A percentile compares a stretch with the other conserved stretches of the same genome.
These are phyloP conservation scores for Oncorhynchus nerka DNA, from an alignment of 2,113 vertebrate species.

Conservation along the genomic window DNA sequence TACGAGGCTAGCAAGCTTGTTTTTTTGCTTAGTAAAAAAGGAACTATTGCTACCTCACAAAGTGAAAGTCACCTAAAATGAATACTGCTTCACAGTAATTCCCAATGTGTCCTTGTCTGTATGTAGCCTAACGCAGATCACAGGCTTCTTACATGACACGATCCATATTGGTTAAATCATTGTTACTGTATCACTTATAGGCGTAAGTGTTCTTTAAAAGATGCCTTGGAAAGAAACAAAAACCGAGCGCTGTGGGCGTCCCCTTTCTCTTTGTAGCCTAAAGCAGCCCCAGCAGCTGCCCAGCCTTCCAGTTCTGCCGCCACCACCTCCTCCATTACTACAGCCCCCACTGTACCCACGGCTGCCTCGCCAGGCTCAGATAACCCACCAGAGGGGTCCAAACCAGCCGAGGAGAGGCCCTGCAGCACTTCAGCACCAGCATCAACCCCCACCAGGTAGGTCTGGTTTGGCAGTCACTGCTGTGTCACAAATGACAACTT, in stretches of 20 bases:
- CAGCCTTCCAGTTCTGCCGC: slow-evolving; percentile 62
- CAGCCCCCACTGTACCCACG: slow-evolving; percentile 60
- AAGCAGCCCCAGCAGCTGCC: slow-evolving; percentile 73
- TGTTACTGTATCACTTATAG: neutral
- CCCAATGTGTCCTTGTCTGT: neutral
- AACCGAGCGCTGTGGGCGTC: neutral
- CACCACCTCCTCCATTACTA: slow-evolving; percentile 61
- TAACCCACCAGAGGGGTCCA: slow-evolving; percentile 61
- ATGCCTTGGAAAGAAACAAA: no score
- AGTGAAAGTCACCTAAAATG: neutral
- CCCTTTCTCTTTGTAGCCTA: slow-evolving; percentile 72
- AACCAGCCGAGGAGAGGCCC: slow-evolving; percentile 69
- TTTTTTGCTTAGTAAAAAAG: no score
- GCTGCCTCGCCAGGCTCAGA: slow-evolving; percentile 64
- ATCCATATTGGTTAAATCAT: no score
- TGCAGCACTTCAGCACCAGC: slow-evolving; percentile 65
- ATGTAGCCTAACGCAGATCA: neutral
- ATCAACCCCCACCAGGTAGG: slow-evolving; percentile 62
- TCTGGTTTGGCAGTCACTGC: no score
- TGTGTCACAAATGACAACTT: no score
- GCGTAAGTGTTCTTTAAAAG: no score
- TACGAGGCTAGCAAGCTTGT: no score
- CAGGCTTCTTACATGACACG: no score
- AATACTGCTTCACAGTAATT: neutral
- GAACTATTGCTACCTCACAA: no score